These are phyloP conservation scores for Cephus pygmeus DNA, from an alignment of 2,888 invertebrate species.

Conservation along the genomic window DNA sequence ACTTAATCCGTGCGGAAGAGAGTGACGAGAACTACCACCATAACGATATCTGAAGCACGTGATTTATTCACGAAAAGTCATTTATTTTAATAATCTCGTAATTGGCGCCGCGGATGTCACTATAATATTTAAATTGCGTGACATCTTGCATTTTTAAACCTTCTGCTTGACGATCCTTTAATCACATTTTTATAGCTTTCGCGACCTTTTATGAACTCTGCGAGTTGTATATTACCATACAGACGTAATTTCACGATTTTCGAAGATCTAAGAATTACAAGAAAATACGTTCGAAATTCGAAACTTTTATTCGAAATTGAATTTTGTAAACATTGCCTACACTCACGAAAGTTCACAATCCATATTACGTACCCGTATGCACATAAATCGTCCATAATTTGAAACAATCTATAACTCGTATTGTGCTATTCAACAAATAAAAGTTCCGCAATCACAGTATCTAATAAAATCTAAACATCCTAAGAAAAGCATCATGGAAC, in stretches of 20 bases:
- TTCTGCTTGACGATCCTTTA: background rate
- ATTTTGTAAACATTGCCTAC: background rate
- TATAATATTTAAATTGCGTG: background rate
- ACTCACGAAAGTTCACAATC: background rate
- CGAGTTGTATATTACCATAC: background rate
- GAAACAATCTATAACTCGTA: no score
- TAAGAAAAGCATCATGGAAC: background rate
- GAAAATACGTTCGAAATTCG: no score
- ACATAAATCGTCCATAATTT: background rate
- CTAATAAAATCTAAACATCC: background rate
- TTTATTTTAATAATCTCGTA: background rate
- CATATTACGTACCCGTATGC: background rate
- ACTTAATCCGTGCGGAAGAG: background rate
- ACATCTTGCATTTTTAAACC: background rate
- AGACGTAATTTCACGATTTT: background rate
- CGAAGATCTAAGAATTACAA: no score
- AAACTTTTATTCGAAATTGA: background rate
- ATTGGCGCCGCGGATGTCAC: background rate
- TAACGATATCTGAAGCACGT: background rate
- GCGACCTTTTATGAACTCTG: background rate
- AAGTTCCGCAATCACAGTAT: background rate
- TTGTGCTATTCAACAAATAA: background rate
- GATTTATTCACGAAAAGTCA: background rate
- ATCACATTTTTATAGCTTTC: background rate
- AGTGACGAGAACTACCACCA: background rate